These are phyloP conservation scores for Diorhabda carinulata DNA, from an alignment of 1,140 invertebrate genomes.

Conservation along the genomic window DNA sequence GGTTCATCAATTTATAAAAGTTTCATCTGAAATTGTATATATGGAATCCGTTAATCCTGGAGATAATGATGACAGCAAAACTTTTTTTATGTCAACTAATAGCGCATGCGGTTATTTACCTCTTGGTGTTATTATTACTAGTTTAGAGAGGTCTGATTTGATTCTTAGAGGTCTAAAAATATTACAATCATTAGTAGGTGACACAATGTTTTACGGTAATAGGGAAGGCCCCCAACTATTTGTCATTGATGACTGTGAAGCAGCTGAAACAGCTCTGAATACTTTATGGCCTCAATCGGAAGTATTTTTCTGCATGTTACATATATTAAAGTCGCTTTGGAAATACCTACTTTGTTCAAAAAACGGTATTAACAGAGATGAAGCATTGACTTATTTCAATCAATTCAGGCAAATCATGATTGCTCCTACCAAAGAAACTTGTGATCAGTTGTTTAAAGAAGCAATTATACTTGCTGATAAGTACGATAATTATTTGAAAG, in stretches of 20 bases:
- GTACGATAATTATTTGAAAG: neutral
- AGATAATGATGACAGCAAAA: neutral
- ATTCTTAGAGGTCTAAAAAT: slow-evolving; percentile 1
- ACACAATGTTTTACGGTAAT: slow-evolving; percentile 9
- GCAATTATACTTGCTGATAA: neutral
- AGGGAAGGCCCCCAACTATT: slow-evolving; percentile 5
- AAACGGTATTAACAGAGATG: slow-evolving; percentile 8
- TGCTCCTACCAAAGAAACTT: neutral
- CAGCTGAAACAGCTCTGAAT: slow-evolving; percentile 14
- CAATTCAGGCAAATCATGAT: slow-evolving; percentile 8
- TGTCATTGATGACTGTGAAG: slow-evolving; percentile 14
- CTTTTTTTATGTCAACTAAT: slow-evolving; percentile 5
- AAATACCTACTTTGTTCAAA: slow-evolving; percentile 9
- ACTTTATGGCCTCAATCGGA: slow-evolving; percentile 9
- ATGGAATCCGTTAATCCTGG: neutral
- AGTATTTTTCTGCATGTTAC: slow-evolving; percentile 11
- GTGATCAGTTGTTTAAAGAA: neutral
- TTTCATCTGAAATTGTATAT: slow-evolving; percentile 4
- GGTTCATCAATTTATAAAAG: slow-evolving; percentile 3
- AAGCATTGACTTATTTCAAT: slow-evolving; percentile 1
- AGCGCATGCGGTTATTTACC: slow-evolving; percentile 13
- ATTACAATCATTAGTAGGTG: slow-evolving; percentile 4
- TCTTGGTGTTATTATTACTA: slow-evolving; percentile 17
- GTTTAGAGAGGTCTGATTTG: neutral
- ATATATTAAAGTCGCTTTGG: slow-evolving; percentile 13